Base-by-base conservation (phyloP, 1,140 invertebrate species). In the Temnothorax curvispinosus region DNA sequence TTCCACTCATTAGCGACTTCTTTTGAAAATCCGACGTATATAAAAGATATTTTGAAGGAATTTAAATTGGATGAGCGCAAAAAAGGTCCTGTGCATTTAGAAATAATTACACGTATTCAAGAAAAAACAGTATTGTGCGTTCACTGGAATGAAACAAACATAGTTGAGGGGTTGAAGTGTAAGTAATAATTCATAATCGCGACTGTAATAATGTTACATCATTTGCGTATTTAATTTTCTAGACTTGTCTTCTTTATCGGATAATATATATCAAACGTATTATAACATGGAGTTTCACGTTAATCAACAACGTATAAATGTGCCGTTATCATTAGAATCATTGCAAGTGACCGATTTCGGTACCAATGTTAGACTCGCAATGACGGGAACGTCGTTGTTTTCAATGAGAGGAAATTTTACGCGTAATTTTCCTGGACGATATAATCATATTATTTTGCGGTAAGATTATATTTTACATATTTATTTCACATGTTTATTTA, bases 381-480 rank as follows among this genome's bases (percentile, higher is more conserved):
- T 95, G 9, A 95, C 94, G 82, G 95, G 95, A 11, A 96, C 95
- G 3, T 96, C 96, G 9, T 86, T 96, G 13, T 96, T 96, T 64
- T 96, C 96, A 7, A 93, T 96, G 87, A 94, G 96, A 75, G 96
- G 96, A 69, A 96, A 96, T 78, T 96, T 96, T 18, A 96, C 96
- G 2, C 94, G 93, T 18, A 90, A 94, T 41, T 86, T 93, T 3
- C 94, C 90, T 62, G 95, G 94, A 88, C 95, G 96, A 67, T 96
- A 96, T 52, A 95, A 96, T 87, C 96, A 96, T 88, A 93, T 96
- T 41, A 96, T 96, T 91, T 94, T 96, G 7, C 95, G 96, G 96
- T 96, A 92, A 86, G 74, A 60, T 41, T 80, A 47, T 35, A 47
- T 78, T 77, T 62, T 60, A 60, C 32, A 72, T 67, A 35, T 64